These are phyloP conservation scores for Coptotermes formosanus DNA, from an alignment of 1,140 invertebrate species.

Conservation along the genomic window DNA sequence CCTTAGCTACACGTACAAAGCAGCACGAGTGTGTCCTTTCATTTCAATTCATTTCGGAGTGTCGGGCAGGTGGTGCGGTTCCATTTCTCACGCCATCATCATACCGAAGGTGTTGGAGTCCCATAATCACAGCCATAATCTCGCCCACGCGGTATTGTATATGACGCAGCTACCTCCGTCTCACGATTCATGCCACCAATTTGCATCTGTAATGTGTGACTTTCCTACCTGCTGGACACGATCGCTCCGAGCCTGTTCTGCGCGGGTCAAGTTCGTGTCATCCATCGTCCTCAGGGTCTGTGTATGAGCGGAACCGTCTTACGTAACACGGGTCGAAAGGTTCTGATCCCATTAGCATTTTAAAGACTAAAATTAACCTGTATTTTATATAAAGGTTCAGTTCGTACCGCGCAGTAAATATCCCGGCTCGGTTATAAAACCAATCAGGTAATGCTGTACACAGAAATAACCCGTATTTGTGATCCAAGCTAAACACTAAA, in stretches of 20 bases:
- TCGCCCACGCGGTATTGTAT: not conserved
- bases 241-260: not conserved
- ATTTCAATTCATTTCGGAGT: not conserved
- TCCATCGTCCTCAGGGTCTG: not conserved
- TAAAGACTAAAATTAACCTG: too few species aligned
- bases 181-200: conserved; percentile 17
- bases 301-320: not conserved
- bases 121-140: not conserved
- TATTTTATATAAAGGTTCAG: too few species aligned
- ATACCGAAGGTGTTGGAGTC: not conserved
- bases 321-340: too few species aligned
- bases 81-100: conserved; percentile 22
- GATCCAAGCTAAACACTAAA: too few species aligned
- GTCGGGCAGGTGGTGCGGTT: not conserved
- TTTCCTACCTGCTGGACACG: not conserved
- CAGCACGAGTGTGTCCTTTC: not conserved
- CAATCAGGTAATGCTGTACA: too few species aligned
- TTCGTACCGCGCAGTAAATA: too few species aligned
- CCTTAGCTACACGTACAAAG: not conserved
- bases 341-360: too few species aligned
- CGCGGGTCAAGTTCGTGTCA: not conserved
- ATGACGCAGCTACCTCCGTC: not conserved
- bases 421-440: too few species aligned
- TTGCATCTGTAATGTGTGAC: conserved; percentile 28
- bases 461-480: too few species aligned